Base-by-base conservation (phyloP, 2,888 invertebrate genomes). In the Rhingia campestris region DNA sequence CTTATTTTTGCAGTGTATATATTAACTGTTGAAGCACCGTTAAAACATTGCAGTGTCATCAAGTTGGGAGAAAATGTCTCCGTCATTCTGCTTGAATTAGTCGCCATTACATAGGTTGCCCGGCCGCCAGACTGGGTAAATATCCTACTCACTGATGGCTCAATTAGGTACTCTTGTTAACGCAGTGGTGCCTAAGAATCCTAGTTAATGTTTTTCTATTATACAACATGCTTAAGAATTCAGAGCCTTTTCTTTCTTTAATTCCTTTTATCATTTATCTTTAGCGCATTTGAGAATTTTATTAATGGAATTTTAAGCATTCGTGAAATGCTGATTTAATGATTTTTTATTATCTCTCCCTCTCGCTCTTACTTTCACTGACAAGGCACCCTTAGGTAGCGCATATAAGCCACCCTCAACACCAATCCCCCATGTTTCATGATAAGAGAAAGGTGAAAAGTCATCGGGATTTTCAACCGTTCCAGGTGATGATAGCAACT, bases 291-390 rank as follows among this genome's bases (percentile, higher is more conserved):
- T 74, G 33, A 67, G 54, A 77, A 69, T 69, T 79, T 75, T 80
- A 74, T 75, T 84, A 80, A 84, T 75, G 75, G 84, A 70, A 84
- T 66, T 70, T 59, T 49, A 84, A 84, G 63, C 69, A 75, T 75
- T 84, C 80, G 84, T 72, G 66, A 75, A 84, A 80, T 80, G 84
- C 80, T 80, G 74, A 84, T 84, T 80, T 80, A 74, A 80, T 70
- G 84, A 75, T 80, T 84, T 74, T 22, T 79, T 66, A 76, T 76
- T 76, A 64, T 72, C 72, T 64, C 58, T 51, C 56, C 67, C 37
- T 9, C 7, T n/a, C 41, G 1, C 32, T 41, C 39, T 10, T 2
- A 22, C 22, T 22, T 2, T 22, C 22, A 22, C 22, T 22, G 22
- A 22, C 22, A 22, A 2, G 22, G 22, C 22, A 22, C 22, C 22